Evolutionary conservation across 2,888 invertebrate genomes (phyloP), one percentile per base, ranked within the genome.

Genomic region (Sarcophaga variegata): DNA sequence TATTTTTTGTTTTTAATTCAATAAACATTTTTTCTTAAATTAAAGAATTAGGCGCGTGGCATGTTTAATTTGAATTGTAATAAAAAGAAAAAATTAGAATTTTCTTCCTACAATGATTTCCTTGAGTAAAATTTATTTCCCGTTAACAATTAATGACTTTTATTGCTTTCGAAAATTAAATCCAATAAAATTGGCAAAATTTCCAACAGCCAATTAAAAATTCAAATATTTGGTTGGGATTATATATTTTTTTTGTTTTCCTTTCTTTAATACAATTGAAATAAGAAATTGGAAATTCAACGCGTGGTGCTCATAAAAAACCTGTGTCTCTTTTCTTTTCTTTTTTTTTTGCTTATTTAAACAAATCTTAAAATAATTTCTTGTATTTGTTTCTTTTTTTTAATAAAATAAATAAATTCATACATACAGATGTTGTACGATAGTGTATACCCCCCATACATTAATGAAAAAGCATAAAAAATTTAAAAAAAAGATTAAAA

Each of bases 241-340:
- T 37, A 27, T 27, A 27, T 5, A 0, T 27, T 27, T 5, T 27
- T 27, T 5, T 27, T 5, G 1, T 22, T 22, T 22, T 22, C 5
- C 6, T 27, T 27, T 27, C 27, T 27, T 27, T 27, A 37, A 37
- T 8, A 37, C 8, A 37, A 37, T 37, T 37, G 37, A 37, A 37
- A 2, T 37, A 37, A 37, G 10, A 37, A 37, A 37, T 37, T 37
- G 37, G 37, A 37, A 37, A 37, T 37, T 37, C 8, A 75, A 64
- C 75, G 75, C 75, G 75, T 75, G 64, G 63, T 64, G n/a, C 4
- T 25, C 25, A 75, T 75, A 75, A 74, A 71, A 72, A 74, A 45
- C 59, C 62, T 62, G 37, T 60, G 59, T 59, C 59, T 60, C 59
- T 10, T 1, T 27, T 60, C 2, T 37, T 4, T 37, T 37, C 10